phyloP scores from a whole-genome alignment of 2,113 vertebrate species.

The Emydura subglobosa region DNA sequence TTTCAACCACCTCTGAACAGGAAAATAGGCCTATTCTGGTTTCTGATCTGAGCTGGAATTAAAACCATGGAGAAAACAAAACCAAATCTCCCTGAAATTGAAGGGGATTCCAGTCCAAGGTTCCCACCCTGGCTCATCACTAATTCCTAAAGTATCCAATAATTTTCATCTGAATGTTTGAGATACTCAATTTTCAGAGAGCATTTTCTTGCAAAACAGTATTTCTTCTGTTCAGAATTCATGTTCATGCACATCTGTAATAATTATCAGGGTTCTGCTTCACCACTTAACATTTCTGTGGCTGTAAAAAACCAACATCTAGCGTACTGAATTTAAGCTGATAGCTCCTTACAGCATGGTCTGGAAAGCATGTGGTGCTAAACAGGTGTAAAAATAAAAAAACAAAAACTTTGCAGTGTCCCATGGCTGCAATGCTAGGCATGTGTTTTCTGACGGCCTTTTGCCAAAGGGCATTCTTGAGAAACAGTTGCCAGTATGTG shows the following conservation, averaged over 20 bases:
- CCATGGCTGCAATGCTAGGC: constrained; percentile 36
- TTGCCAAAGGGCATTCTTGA: constrained; percentile 69
- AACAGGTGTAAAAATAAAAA: constrained; percentile 70
- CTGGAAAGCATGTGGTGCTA: constrained; percentile 43
- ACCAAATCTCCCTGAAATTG: constrained; percentile 54
- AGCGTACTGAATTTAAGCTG: constrained; percentile 12
- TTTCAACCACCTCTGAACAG: background rate
- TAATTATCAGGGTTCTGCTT: constrained; percentile 56
- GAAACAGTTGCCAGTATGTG: constrained; percentile 52
- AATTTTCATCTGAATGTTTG: constrained; percentile 42
- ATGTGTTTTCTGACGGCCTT: constrained; percentile 32
- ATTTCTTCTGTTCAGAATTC: constrained; percentile 10
- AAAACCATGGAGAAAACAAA: constrained; percentile 25
- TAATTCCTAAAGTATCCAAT: constrained; percentile 39
- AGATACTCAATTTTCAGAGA: constrained; percentile 29
- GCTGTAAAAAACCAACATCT: background rate
- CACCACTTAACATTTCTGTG: constrained; percentile 15
- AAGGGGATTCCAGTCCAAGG: background rate
- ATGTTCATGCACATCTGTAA: background rate
- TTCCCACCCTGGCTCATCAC: constrained; percentile 37
- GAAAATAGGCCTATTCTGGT: constrained; percentile 14
- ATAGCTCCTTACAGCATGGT: background rate
- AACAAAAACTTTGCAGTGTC: background rate
- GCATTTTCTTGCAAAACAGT: background rate
- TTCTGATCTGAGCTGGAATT: constrained; percentile 23